Evolutionary conservation across 2,797 vertebrate species (phyloP), one percentile per base, ranked within the genome.

Genomic region (Taenioides sp.): DNA sequence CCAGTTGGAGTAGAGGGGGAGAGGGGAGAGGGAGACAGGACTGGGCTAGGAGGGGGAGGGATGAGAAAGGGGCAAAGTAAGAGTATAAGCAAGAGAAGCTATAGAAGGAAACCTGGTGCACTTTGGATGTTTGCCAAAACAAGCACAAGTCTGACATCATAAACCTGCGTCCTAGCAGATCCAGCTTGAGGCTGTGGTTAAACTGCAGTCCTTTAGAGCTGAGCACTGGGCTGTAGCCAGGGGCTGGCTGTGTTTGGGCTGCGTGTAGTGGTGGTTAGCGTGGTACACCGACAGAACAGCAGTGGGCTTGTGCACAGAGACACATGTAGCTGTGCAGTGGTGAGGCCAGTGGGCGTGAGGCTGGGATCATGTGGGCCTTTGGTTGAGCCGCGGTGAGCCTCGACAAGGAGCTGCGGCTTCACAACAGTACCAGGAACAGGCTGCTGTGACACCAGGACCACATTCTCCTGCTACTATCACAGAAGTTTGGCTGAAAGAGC

Each of bases 101-200:
- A 85, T 80, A 82, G 78, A 89, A 87, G 89, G 89, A 89, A 90
- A 93, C 88, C 86, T 88, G 81, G 89, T 89, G 87, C 79, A 75
- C 86, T 75, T 84, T 93, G 92, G 93, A 84, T 40, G 3, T 55
- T 58, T 72, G 92, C 93, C 93, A 93, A 94, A 80, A 90, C 86
- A 94, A 94, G 91, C 91, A 94, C 80, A 67, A 66, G 80, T 90
- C 90, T 93, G 93, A 94, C 93, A 94, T 94, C 93, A 93, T 93
- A 90, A 93, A 94, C 90, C 92, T 93, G 91, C 89, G 84, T 90
- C 88, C 90, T 89, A 84, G 84, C 85, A 90, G 89, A 89, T 90
- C 83, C 55, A 87, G 85, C 90, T 85, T 87, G 88, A 88, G 87
- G 83, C 86, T 89, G 88, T 69, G 90, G 91, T 91, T 86, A 84